Conservation (phyloP, 1,140 invertebrate species). For the Drosophila biarmipes region DNA sequence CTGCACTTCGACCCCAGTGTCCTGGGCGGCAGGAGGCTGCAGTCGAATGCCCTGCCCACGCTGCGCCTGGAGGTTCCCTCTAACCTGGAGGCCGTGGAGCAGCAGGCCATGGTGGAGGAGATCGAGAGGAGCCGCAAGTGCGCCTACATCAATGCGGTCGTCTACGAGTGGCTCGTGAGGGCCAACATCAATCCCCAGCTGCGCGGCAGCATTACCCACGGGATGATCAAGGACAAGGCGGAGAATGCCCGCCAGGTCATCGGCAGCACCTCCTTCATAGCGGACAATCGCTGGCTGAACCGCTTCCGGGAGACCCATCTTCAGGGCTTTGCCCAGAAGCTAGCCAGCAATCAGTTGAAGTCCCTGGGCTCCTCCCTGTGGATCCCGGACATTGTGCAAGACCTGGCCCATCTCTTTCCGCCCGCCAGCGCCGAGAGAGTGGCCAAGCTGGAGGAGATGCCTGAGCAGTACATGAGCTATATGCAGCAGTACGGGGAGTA, state of each 20-base stretch:
- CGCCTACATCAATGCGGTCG: slow-evolving; percentile 80
- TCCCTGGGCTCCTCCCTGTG: slow-evolving; percentile 71
- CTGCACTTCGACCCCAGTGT: slow-evolving; percentile 77
- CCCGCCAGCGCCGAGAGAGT: slow-evolving; percentile 76
- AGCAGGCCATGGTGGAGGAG: slow-evolving; percentile 79
- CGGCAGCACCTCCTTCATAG: slow-evolving; percentile 71
- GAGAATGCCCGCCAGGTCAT: slow-evolving; percentile 73
- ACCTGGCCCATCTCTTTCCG: slow-evolving; percentile 73
- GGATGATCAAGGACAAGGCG: slow-evolving; percentile 82
- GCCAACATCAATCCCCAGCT: slow-evolving; percentile 80
- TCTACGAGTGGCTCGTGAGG: slow-evolving; percentile 79
- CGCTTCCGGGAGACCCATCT: slow-evolving; percentile 78
- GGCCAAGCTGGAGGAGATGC: slow-evolving; percentile 77
- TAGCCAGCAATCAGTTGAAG: slow-evolving; percentile 75
- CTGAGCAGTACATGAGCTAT: slow-evolving; percentile 77
- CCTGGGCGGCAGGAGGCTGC: slow-evolving; percentile 65
- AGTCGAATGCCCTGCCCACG: slow-evolving; percentile 73
- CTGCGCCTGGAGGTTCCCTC: slow-evolving; percentile 74
- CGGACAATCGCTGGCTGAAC: slow-evolving; percentile 82
- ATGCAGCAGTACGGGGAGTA: slow-evolving; percentile 82
- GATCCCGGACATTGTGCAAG: slow-evolving; percentile 80
- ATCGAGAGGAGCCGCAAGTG: slow-evolving; percentile 76
- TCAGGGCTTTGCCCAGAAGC: slow-evolving; percentile 76
- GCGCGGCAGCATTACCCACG: slow-evolving; percentile 78
- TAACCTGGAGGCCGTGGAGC: slow-evolving; percentile 74